phyloP scores from a whole-genome alignment of 2,888 invertebrate genomes.

The Drepanosiphum platanoidis region DNA sequence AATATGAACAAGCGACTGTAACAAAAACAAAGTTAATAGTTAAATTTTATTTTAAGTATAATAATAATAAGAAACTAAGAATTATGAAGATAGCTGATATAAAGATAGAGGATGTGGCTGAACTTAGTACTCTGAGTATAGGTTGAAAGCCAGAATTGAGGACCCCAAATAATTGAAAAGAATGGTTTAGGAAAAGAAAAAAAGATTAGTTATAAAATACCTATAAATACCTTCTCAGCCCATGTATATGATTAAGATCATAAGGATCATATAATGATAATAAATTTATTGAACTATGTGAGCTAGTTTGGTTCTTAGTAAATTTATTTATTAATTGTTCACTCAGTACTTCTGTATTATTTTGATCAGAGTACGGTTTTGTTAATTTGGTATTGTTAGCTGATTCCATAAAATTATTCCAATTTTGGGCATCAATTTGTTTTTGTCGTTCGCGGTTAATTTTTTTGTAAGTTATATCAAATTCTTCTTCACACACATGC shows the following conservation, averaged over 20 bases:
- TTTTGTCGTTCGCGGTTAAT: background rate
- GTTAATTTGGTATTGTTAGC: background rate
- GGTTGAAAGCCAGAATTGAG: too few species aligned
- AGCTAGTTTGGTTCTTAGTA: background rate
- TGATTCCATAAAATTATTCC: constrained; percentile 27
- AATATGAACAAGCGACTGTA: constrained; percentile 43
- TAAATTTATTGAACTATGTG: background rate
- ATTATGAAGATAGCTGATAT: too few species aligned
- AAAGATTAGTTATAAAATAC: too few species aligned
- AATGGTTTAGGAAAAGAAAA: too few species aligned
- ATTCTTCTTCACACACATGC: constrained; percentile 33
- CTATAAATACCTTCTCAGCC: constrained; percentile 44
- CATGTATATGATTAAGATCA: constrained; percentile 35
- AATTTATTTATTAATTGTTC: background rate
- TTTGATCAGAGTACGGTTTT: background rate
- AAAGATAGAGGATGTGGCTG: too few species aligned
- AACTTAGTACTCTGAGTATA: too few species aligned
- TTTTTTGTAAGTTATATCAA: constrained; percentile 24
- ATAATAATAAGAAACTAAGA: background rate
- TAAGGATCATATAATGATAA: constrained; percentile 27
- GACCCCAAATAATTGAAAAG: too few species aligned
- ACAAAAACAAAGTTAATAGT: constrained; percentile 21
- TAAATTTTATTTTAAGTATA: background rate
- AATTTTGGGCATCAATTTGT: background rate
- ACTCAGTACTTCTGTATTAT: background rate